These are phyloP conservation scores for Platalea minor DNA, from an alignment of 2,797 vertebrate species.

Conservation along the genomic window DNA sequence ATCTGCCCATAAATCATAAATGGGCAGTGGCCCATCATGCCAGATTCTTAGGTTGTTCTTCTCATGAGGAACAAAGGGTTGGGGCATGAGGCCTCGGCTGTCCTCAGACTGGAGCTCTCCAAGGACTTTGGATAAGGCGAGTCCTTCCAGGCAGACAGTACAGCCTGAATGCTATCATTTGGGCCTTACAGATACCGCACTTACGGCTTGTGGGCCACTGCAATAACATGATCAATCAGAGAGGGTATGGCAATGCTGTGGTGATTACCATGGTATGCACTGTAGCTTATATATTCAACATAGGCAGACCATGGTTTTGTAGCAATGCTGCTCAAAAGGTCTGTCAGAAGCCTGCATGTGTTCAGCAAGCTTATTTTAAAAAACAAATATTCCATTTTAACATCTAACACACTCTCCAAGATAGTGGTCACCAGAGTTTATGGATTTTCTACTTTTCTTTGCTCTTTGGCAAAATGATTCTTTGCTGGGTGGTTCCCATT, in stretches of 20 bases:
- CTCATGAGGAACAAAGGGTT: background rate
- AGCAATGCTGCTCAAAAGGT: background rate
- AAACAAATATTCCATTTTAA: background rate
- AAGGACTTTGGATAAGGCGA: background rate
- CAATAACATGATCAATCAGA: background rate
- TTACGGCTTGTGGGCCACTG: background rate
- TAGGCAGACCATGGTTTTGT: background rate
- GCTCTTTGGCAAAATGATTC: background rate
- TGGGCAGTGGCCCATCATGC: background rate
- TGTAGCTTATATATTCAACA: background rate
- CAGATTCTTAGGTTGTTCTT: background rate
- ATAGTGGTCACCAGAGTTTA: background rate
- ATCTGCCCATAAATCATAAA: background rate
- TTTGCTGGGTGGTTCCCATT: background rate
- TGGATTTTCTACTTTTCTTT: background rate
- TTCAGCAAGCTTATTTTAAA: background rate
- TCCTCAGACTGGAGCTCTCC: background rate
- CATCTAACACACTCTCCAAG: background rate
- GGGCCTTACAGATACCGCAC: background rate
- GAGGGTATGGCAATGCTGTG: background rate
- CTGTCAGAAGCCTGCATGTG: background rate
- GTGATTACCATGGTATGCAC: background rate
- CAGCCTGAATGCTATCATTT: background rate
- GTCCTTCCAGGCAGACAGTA: background rate
- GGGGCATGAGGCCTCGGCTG: background rate